Evolutionary conservation across 2,797 vertebrate species (phyloP), one percentile per base, ranked within the genome.

Genomic region (Onychomys arenicola): DNA sequence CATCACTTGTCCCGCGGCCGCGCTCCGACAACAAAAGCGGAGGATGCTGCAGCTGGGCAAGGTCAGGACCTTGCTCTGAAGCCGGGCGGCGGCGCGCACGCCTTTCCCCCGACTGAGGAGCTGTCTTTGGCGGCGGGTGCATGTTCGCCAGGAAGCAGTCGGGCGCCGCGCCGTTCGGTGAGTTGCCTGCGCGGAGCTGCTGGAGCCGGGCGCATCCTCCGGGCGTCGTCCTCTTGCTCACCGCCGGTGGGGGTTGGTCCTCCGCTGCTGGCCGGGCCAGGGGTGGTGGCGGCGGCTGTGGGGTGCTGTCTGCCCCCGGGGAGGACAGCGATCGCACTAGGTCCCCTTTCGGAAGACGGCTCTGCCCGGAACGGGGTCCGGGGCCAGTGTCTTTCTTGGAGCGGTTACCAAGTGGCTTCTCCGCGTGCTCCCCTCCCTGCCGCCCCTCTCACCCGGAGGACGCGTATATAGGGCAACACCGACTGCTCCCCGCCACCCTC

Each of bases 1-100:
- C 89, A 40, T 78, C 96, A 12, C 90, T 37, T 37, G 90, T 71
- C 90, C 90, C 90, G 63, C 78, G 78, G 98, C 75, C 40, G 59
- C 75, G 88, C 88, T 90, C 88, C 84, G 93, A 89, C 96, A 80
- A 94, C 97, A 86, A 93, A 94, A 97, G 97, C 97, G 59, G 95
- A 90, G 17, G 98, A 98, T 98, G 98, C 98, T 97, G 98, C 98
- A 92, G 96, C 91, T 83, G 98, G 98, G 97, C 98, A 98, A 98
- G 98, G 98, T 98, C 98, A 98, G 98, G 98, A 98, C 98, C 98
- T 98, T 97, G 98, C 98, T 96, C 97, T 98, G 98, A 98, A 98
- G 98, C 96, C 97, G 95, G 97, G 97, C 94, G 97, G 96, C 97
- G 97, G 96, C 96, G 96, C 97, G 92, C 97, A 89, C 96, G 95